Percentiles rank a stretch among this genome's conserved stretches.
phyloP scores from a whole-genome alignment of 2,797 vertebrate species.

The Pogonophryne albipinna region DNA sequence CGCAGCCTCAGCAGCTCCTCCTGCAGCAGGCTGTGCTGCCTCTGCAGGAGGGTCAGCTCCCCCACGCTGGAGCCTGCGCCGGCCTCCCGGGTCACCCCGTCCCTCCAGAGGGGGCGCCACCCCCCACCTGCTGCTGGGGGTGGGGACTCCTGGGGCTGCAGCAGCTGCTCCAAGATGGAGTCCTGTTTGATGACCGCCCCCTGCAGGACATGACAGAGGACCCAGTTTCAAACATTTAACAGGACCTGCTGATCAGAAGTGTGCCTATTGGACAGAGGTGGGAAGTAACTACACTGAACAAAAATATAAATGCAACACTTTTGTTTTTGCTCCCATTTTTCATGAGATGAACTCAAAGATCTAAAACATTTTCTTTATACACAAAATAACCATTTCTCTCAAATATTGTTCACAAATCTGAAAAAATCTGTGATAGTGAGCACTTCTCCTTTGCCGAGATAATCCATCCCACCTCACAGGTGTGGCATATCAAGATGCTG shows the following conservation, averaged over 20 bases:
- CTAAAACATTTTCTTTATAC: too few species aligned
- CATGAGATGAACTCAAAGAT: too few species aligned
- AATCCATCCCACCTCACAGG: too few species aligned
- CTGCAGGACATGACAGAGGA: conserved; percentile 62
- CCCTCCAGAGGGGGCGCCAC: conserved; percentile 82
- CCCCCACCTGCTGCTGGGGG: conserved; percentile 35
- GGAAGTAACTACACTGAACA: too few species aligned
- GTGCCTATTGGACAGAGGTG: too few species aligned
- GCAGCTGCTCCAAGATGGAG: conserved; percentile 85
- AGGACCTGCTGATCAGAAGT: background rate
- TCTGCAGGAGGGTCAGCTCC: conserved; percentile 87
- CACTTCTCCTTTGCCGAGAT: too few species aligned
- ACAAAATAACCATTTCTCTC: too few species aligned
- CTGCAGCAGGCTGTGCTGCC: conserved; percentile 88
- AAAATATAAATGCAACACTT: too few species aligned
- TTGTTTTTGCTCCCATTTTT: too few species aligned
- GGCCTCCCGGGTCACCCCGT: conserved; percentile 64
- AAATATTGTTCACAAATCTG: too few species aligned
- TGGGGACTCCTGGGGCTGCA: conserved; percentile 61
- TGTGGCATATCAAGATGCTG: too few species aligned
- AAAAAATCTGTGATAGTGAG: too few species aligned
- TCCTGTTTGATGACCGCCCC: conserved; percentile 90
- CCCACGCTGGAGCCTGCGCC: conserved; percentile 77
- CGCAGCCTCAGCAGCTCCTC: conserved; percentile 88
- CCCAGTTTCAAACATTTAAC: background rate